Evolutionary conservation across 2,113 vertebrate genomes (phyloP), one percentile per base, ranked within the genome.

Genomic region (Anguilla rostrata): DNA sequence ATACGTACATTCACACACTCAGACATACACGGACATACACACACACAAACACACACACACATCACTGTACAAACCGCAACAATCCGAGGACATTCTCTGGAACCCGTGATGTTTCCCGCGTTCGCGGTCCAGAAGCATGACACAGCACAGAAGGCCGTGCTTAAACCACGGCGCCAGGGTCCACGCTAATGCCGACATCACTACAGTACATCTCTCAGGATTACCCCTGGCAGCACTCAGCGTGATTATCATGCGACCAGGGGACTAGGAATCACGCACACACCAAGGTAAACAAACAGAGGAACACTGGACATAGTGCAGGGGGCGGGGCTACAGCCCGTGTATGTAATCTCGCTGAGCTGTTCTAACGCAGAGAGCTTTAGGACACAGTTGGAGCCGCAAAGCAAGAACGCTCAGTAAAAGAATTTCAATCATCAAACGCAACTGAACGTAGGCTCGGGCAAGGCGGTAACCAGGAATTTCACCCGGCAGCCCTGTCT

Each of bases 1-100:
- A 53, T 53, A 11, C 12, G 12, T 60, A 85, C 84, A 40, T 71
- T n/a, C 83, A 84, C 83, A 66, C 83, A 85, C 34, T 34, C 34
- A 34, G 34, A 34, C 34, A 34, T 34, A 34, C 83, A 89, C 66
- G 83, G 81, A 78, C 81, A 71, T 22, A n/a, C 63, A 26, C 63
- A 71, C 63, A 71, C 22, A 60, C 56, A 60, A 29, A 9, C 26
- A 75, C n/a, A 75, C 26, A 63, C 57, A 63, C 29, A 20, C 71
- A 34, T 75, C 71, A 12, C 26, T 75, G 63, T 14, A 75, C 1
- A n/a, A 75, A 34, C 26, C 34, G 7, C 71, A 34, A 8, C 22
- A 66, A 66, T 66, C 60, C 60, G 20, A 75, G 71, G 4, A 2
- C 11, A 34, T 75, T 5, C 22, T n/a, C 71, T 34, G 26, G 71